Base-by-base conservation (phyloP, 2,797 vertebrate species). In the Phoxinus dragarum region DNA sequence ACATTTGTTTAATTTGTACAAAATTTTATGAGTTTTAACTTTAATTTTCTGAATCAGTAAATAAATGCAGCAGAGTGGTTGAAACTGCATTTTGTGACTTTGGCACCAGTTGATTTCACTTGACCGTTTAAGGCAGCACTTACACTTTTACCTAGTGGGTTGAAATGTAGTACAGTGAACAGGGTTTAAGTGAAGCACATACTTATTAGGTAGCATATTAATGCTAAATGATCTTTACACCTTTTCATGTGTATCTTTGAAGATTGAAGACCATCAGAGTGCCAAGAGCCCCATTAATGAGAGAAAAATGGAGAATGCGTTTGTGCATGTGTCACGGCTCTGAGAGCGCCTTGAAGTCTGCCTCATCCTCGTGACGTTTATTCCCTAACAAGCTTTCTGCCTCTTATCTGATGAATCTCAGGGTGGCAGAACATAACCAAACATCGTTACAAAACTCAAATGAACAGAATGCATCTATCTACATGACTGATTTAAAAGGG, bases 301-400 rank as follows among this genome's bases (percentile, higher is more conserved):
- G 73, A 69, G 73, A 34, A 31, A 34, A 75, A 72, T 69, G 14
- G 59, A 47, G 68, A 73, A 73, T 74, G 59, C 49, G 66, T 54
- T 69, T 81, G 77, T 82, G 52, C 38, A 8, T 74, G 56, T 47
- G 49, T 59, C 52, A 8, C 47, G 1, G 69, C 23, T 64, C 56
- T 27, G 42, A 84, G 42, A 88, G 91, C 76, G 85, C 88, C 90
- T 82, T 68, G 27, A 71, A 73, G 89, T 91, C 85, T 89, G 80
- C 88, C 81, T 76, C 3, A 36, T 69, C 76, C 85, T 81, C 52
- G 77, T 87, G 88, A 89, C 88, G 81, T 54, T 82, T 74, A 52
- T 82, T 88, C 79, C 64, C 77, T 86, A 69, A 87, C 83, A 83
- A 82, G 82, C 74, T 88, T 84, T 86, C 36, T 86, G 36, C 67